phyloP scores from a whole-genome alignment of 2,888 invertebrate species.

The Theretra japonica region DNA sequence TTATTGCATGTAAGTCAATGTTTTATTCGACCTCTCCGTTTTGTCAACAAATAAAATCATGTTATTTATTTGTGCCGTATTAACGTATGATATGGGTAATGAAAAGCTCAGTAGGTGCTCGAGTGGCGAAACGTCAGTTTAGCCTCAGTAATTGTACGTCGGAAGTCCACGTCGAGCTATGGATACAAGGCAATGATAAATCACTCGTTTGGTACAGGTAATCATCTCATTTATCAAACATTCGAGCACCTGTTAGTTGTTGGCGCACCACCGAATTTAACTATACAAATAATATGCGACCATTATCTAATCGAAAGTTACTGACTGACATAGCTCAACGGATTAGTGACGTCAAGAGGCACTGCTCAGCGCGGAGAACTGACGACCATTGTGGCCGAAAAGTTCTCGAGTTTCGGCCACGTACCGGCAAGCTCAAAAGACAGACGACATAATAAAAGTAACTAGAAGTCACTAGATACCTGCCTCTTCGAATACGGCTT shows the following conservation, averaged over 20 bases:
- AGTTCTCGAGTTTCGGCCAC: background rate
- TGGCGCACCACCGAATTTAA: background rate
- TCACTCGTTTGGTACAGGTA: background rate
- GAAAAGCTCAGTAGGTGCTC: background rate
- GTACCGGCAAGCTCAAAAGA: background rate
- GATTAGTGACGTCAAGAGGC: background rate
- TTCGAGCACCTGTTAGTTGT: slow-evolving; percentile 1
- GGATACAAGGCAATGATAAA: background rate
- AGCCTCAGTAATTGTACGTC: slow-evolving; percentile 7
- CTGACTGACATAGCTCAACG: background rate
- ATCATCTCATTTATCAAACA: background rate
- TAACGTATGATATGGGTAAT: background rate
- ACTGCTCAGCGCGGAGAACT: background rate
- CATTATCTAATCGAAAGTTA: background rate
- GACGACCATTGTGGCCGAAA: background rate
- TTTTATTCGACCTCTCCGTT: background rate
- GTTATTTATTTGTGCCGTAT: background rate
- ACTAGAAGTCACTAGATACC: too few relatives aligned
- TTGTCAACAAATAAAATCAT: background rate
- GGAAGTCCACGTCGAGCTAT: background rate
- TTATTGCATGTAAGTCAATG: background rate
- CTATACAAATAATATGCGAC: background rate
- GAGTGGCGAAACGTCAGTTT: background rate
- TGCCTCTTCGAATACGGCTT: too few relatives aligned
- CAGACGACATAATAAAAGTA: too few relatives aligned